These are phyloP conservation scores for Botia kubotai DNA, from an alignment of 2,797 vertebrate genomes.

Conservation along the genomic window DNA sequence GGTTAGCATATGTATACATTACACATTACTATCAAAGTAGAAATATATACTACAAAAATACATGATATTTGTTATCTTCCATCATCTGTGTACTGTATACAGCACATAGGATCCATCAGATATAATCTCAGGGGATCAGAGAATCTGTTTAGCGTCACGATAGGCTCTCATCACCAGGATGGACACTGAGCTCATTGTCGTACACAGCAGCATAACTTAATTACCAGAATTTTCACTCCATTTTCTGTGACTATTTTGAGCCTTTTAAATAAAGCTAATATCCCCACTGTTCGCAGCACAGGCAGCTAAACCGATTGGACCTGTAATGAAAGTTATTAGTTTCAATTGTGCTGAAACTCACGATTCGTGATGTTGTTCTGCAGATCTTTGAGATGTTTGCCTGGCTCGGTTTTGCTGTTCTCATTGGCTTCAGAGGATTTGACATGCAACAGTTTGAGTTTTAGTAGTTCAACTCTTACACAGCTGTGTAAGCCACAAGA, in stretches of 20 bases:
- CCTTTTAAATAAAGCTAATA: conserved; percentile 46
- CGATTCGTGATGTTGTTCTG: conserved; percentile 35
- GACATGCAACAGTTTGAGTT: background rate
- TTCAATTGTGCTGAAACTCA: conserved; percentile 53
- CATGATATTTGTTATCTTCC: background rate
- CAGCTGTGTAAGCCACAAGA: background rate
- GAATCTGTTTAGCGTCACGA: conserved; percentile 35
- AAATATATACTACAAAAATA: background rate
- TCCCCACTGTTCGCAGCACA: conserved; percentile 39
- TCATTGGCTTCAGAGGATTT: background rate
- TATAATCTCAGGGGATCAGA: background rate
- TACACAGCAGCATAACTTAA: conserved; percentile 53
- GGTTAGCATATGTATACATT: background rate
- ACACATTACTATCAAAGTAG: background rate
- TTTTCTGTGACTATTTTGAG: conserved; percentile 41
- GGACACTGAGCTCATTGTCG: conserved; percentile 36
- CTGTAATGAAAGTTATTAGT: conserved; percentile 57
- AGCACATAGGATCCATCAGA: conserved; percentile 4
- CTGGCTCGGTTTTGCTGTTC: conserved; percentile 6
- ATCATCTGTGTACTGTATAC: conserved; percentile 10
- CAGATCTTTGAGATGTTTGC: conserved; percentile 25
- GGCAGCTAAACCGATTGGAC: conserved; percentile 45
- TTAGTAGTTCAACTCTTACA: background rate
- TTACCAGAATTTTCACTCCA: conserved; percentile 34
- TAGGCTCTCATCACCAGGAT: conserved; percentile 18